phyloP scores from a whole-genome alignment of 2,888 invertebrate genomes.

The Noctua fimbriata region DNA sequence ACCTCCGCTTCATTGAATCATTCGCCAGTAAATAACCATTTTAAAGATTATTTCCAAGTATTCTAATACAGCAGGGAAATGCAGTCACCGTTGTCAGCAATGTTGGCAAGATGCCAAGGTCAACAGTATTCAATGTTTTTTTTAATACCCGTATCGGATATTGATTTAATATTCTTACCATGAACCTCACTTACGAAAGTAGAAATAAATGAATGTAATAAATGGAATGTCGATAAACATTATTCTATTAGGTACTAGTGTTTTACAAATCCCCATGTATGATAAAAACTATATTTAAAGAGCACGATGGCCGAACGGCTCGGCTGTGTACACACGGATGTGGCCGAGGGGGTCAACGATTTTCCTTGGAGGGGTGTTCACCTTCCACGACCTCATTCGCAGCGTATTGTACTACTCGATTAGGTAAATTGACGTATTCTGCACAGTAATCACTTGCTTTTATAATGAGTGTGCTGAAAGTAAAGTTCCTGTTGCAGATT shows the following conservation, averaged over 20 bases:
- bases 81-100: slow-evolving; percentile 45
- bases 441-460: slow-evolving; percentile 48
- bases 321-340: slow-evolving; percentile 77
- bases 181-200: not conserved
- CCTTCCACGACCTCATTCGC: slow-evolving; percentile 83
- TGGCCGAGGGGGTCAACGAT: slow-evolving; percentile 85
- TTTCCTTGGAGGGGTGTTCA: slow-evolving; percentile 89
- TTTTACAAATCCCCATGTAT: slow-evolving; percentile 39
- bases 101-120: slow-evolving; percentile 65
- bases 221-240: slow-evolving; percentile 17
- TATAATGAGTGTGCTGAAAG: slow-evolving; percentile 24
- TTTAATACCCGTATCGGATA: slow-evolving; percentile 20
- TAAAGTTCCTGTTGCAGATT: slow-evolving; percentile 33
- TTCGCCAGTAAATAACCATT: slow-evolving; percentile 14
- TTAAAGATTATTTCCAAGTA: slow-evolving; percentile 39
- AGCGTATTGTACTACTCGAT: slow-evolving; percentile 72
- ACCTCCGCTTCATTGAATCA: slow-evolving; percentile 7
- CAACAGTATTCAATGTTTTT: slow-evolving; percentile 50
- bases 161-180: slow-evolving; percentile 34
- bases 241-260: slow-evolving; percentile 4
- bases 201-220: not conserved
- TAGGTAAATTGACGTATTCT: slow-evolving; percentile 65
- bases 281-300: slow-evolving; percentile 46
- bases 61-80: slow-evolving; percentile 54
- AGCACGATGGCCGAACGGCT: slow-evolving; percentile 51